Percentiles rank a stretch among this genome's conserved stretches.
phyloP scores from a whole-genome alignment of 2,888 invertebrate genomes.

The Balanococcus diminutus region DNA sequence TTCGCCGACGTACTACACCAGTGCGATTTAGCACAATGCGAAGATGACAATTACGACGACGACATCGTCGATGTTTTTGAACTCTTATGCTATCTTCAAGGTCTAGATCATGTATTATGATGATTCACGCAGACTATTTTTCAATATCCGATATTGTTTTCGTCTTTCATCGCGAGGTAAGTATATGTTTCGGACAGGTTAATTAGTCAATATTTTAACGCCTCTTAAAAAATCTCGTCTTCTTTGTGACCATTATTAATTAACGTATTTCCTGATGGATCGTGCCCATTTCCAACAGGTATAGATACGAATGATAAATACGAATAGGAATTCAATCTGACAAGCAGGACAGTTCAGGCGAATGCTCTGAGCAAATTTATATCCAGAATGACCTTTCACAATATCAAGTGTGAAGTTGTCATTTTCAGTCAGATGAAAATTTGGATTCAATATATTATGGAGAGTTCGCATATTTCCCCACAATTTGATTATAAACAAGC shows the following conservation, averaged over 20 bases:
- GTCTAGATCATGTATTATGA: background rate
- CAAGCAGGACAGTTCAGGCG: too few relatives aligned
- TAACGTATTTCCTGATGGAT: background rate
- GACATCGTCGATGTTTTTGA: background rate
- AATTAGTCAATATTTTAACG: constrained; percentile 1
- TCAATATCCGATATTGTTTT: background rate
- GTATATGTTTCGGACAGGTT: background rate
- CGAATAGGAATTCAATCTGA: background rate
- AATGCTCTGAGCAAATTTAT: too few relatives aligned
- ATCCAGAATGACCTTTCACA: too few relatives aligned
- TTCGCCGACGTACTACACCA: background rate
- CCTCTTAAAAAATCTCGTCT: background rate
- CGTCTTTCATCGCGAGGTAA: background rate
- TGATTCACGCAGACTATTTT: constrained; percentile 3
- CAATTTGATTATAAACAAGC: too few relatives aligned
- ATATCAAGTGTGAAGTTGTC: too few relatives aligned
- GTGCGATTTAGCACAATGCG: background rate
- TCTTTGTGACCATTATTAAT: background rate
- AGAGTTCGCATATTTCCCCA: too few relatives aligned
- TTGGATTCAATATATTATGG: too few relatives aligned
- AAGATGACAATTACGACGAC: background rate
- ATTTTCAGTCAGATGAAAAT: too few relatives aligned
- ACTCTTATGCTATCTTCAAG: background rate
- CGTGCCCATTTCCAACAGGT: background rate
- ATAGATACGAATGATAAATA: background rate